A percentile compares a stretch with the other conserved stretches of the same genome.
Evolutionary conservation across 2,888 invertebrate species (phyloP).

Genomic region (Hartigia nigra): DNA sequence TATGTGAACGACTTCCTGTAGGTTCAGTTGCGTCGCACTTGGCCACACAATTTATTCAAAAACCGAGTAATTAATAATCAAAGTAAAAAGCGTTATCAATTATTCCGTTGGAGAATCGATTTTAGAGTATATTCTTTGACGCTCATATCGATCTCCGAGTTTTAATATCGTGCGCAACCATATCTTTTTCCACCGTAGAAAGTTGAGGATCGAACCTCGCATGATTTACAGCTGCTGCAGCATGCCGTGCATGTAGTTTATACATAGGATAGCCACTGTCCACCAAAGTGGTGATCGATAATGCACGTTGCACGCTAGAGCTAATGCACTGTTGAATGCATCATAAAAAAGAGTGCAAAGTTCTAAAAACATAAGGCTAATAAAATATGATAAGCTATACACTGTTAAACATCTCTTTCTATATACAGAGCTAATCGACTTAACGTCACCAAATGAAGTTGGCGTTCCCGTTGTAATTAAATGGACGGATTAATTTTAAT

Average conservation of each 20-base stretch:
- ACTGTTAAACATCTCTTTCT: background rate
- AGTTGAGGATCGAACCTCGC: conserved; percentile 35
- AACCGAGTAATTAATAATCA: background rate
- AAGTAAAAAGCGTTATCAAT: background rate
- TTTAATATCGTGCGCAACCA: background rate
- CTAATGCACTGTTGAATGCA: conserved; percentile 15
- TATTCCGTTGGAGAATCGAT: background rate
- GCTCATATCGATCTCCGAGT: background rate
- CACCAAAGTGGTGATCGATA: conserved; percentile 49
- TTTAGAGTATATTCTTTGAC: background rate
- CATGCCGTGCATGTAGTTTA: conserved; percentile 32
- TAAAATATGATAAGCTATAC: background rate
- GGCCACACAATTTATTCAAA: background rate
- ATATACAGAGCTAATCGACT: background rate
- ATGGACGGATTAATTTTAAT: background rate
- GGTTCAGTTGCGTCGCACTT: conserved; percentile 13
- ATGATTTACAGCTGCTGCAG: conserved; percentile 49
- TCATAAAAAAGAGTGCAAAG: background rate
- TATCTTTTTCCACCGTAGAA: background rate
- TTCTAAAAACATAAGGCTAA: background rate
- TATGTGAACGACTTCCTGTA: conserved; percentile 43
- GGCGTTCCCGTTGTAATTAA: background rate
- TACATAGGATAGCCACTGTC: conserved; percentile 51
- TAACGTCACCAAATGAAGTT: background rate
- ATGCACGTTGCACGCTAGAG: conserved; percentile 27